Percentiles rank a stretch among this genome's conserved stretches.
phyloP scores from a whole-genome alignment of 2,113 vertebrate genomes.

The Trinectes maculatus region DNA sequence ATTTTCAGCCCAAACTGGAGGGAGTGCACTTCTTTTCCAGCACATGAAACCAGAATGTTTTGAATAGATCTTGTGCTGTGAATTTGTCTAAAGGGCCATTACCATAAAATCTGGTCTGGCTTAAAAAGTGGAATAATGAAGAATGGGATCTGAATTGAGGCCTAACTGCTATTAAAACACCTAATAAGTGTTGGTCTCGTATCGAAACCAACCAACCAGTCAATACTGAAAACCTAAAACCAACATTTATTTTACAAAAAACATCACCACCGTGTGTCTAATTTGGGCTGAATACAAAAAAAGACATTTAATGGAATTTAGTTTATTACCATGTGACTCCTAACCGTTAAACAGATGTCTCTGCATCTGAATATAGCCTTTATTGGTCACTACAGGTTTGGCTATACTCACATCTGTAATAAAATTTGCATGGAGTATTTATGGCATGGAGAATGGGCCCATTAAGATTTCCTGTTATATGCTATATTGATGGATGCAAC shows the following conservation, averaged over 20 bases:
- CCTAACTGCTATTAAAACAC: constrained; percentile 1
- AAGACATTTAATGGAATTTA: not conserved
- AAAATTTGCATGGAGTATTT: not conserved
- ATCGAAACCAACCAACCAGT: not conserved
- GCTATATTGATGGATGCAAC: too few relatives aligned
- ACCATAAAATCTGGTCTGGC: constrained; percentile 2
- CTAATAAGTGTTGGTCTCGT: not conserved
- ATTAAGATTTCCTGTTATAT: too few relatives aligned
- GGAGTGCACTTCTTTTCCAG: constrained; percentile 8
- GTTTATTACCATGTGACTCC: not conserved
- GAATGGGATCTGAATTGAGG: constrained; percentile 4
- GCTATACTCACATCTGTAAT: not conserved
- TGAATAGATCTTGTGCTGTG: constrained; percentile 4
- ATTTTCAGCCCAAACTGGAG: constrained; percentile 18
- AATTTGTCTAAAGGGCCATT: constrained; percentile 21
- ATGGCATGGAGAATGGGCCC: not conserved
- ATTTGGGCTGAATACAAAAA: too few relatives aligned
- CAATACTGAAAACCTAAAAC: too few relatives aligned
- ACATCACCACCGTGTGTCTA: too few relatives aligned
- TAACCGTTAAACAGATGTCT: not conserved
- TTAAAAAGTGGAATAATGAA: not conserved
- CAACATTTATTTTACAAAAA: too few relatives aligned
- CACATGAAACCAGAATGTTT: constrained; percentile 10
- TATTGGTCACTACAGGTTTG: not conserved
- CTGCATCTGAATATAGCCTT: not conserved